Evolutionary conservation across 2,113 vertebrate genomes (phyloP), one percentile per base, ranked within the genome.

Genomic region (Gorsachius goisagi): DNA sequence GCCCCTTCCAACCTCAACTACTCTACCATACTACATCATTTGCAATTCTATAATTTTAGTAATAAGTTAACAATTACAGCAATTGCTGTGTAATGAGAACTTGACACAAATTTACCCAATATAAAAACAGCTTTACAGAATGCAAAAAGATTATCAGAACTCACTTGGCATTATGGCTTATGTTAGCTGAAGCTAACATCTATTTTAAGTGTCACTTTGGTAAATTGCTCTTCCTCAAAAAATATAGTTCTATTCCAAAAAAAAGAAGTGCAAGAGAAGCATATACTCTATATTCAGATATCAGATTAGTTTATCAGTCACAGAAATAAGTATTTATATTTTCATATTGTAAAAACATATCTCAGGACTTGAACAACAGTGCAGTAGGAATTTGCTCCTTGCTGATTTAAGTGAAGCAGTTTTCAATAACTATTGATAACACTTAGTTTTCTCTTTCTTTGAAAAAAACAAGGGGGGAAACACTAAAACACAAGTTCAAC

Each of bases 391-490:
- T 96, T 93, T 83, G 39, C 68, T 90, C 53, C 49, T 95, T 85
- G 53, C 60, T 81, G 77, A 66, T 96, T 97, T 96, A 97, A 97
- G 88, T 74, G 69, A 96, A 96, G 96, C 35, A 74, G 66, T 92
- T 76, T 76, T 63, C 87, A 69, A 13, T 79, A 96, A 50, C 24
- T 35, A 37, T 56, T 50, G 67, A 59, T 93, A 94, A 81, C 73
- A 90, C 81, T 95, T 95, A 95, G 96, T 78, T 95, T 95, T 85
- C 60, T 76, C 96, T 95, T 89, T 37, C 20, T 67, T 52, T 81
- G 37, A 53, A 82, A 85, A 78, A 90, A 81, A 93, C 6, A 9
- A 9, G 14, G 15, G 4, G 9, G 5, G 13, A 63, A 63, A 56
- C n/a, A 44, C 63, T 92, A 75, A 91, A 87, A 44, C 56, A 41